A percentile compares a stretch with the other conserved stretches of the same genome.
These are phyloP conservation scores for Drosophila merina DNA, from an alignment of 2,888 invertebrate genomes.

Conservation along the genomic window DNA sequence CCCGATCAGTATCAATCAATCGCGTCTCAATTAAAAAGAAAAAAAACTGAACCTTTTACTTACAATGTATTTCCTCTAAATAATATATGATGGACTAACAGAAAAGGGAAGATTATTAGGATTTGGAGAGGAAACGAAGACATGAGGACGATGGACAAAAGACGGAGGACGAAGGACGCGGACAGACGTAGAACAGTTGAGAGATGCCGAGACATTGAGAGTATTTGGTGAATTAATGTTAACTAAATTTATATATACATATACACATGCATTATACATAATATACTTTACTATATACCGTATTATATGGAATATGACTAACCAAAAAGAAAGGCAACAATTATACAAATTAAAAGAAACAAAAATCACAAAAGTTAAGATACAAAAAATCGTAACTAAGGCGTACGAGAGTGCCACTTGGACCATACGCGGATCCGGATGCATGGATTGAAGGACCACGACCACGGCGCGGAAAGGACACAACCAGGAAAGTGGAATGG, in stretches of 20 bases:
- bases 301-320: conserved; percentile 46
- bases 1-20: conserved; percentile 5
- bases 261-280: conserved; percentile 57
- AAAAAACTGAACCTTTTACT: conserved; percentile 25
- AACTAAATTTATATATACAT: conserved; percentile 76
- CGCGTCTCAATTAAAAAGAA: conserved; percentile 30
- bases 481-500: not conserved
- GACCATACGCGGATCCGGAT: not conserved
- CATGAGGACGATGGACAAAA: not conserved
- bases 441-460: conserved; percentile 4
- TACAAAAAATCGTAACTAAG: not conserved
- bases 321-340: conserved; percentile 38
- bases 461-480: conserved; percentile 8
- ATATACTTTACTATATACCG: conserved; percentile 43
- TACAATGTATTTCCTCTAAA: conserved; percentile 12
- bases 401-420: conserved; percentile 10
- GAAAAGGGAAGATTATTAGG: conserved; percentile 11
- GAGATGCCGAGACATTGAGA: conserved; percentile 42
- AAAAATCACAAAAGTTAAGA: not conserved
- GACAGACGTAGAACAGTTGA: not conserved
- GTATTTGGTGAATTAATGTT: conserved; percentile 68
- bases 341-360: conserved; percentile 29
- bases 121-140: conserved; percentile 3
- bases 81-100: conserved; percentile 16
- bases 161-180: not conserved